A percentile compares a stretch with the other conserved stretches of the same genome.
phyloP scores from a whole-genome alignment of 2,113 vertebrate genomes.

The Piliocolobus tephrosceles region DNA sequence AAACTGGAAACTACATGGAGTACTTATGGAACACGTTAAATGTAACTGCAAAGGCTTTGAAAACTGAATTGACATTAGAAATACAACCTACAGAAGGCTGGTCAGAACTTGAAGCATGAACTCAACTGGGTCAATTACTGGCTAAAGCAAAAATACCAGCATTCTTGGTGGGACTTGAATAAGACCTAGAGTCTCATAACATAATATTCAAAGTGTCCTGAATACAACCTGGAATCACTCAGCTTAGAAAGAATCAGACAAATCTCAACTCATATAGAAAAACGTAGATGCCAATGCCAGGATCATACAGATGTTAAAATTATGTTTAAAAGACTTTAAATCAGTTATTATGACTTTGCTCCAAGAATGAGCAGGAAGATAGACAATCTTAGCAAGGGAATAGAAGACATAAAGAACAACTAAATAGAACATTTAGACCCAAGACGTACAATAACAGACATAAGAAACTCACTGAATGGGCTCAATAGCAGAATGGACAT shows the following conservation, averaged over 20 bases:
- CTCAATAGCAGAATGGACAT: background rate
- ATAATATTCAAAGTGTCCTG: background rate
- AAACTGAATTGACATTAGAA: constrained; percentile 47
- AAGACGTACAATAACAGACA: constrained; percentile 17
- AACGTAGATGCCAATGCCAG: background rate
- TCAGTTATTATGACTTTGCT: constrained; percentile 6
- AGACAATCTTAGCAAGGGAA: constrained; percentile 40
- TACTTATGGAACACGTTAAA: background rate
- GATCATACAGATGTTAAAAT: constrained; percentile 37
- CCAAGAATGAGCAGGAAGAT: constrained; percentile 8
- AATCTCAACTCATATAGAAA: background rate
- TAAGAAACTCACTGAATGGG: background rate
- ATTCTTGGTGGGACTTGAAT: constrained; percentile 3
- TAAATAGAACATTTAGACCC: constrained; percentile 17
- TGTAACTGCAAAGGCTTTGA: background rate
- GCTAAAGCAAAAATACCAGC: background rate
- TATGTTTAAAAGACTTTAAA: constrained; percentile 35
- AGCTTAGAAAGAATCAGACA: constrained; percentile 44
- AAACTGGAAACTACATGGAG: background rate
- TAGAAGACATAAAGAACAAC: constrained; percentile 36
- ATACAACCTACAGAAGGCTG: background rate
- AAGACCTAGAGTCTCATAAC: background rate
- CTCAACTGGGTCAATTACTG: background rate
- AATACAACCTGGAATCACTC: constrained; percentile 4
- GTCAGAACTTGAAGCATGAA: constrained; percentile 43